These are phyloP conservation scores for Himalopsyche anomala DNA, from an alignment of 2,888 invertebrate genomes.

Conservation along the genomic window DNA sequence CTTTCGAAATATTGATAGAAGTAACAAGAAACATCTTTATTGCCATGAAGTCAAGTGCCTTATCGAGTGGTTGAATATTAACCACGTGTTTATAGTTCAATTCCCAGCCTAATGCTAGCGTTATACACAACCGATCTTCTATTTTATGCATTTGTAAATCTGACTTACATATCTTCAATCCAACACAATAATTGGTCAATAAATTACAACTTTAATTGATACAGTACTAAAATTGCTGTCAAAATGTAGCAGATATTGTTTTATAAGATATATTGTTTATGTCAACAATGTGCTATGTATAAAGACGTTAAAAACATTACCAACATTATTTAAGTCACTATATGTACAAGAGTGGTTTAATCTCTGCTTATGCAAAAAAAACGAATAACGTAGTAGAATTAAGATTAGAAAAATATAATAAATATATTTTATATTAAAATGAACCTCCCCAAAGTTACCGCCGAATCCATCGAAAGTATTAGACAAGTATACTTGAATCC, in stretches of 20 bases:
- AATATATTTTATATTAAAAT: too few species aligned
- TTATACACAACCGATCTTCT: neutral
- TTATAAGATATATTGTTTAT: neutral
- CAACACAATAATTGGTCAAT: neutral
- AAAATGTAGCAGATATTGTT: neutral
- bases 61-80: slow-evolving; percentile 1
- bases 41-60: slow-evolving; percentile 17
- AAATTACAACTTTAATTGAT: neutral
- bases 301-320: too few species aligned
- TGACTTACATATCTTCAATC: neutral
- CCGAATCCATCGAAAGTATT: too few species aligned
- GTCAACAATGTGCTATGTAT: too few species aligned
- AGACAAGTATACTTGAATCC: too few species aligned
- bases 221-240: neutral
- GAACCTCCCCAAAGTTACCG: too few species aligned
- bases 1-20: too few species aligned
- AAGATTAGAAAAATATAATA: too few species aligned
- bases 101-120: neutral
- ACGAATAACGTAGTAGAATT: too few species aligned
- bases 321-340: too few species aligned
- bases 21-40: neutral
- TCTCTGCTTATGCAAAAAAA: too few species aligned
- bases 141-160: neutral
- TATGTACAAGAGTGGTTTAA: too few species aligned
- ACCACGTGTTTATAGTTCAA: slow-evolving; percentile 7